phyloP scores from a whole-genome alignment of 2,797 vertebrate genomes.

The Crenichthys baileyi region DNA sequence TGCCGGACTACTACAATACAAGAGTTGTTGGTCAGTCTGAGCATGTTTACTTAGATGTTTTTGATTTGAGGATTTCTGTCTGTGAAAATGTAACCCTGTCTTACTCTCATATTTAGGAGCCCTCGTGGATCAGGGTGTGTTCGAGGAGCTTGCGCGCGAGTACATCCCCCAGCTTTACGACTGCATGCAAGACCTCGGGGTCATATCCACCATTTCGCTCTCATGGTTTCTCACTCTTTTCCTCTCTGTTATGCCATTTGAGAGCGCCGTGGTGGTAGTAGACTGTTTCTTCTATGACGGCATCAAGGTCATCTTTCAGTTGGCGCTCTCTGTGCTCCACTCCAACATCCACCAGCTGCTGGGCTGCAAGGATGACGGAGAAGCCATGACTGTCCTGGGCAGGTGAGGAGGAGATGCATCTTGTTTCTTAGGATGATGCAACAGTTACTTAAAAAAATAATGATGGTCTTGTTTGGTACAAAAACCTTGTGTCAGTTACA shows the following conservation, averaged over 20 bases:
- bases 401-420: slow-evolving; percentile 78
- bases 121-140: slow-evolving; percentile 96
- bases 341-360: slow-evolving; percentile 95
- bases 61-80: slow-evolving; percentile 2
- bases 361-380: slow-evolving; percentile 95
- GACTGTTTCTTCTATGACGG: slow-evolving; percentile 99
- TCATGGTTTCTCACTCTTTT: slow-evolving; percentile 99
- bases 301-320: slow-evolving; percentile 98
- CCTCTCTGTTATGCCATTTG: slow-evolving; percentile 98
- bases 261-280: slow-evolving; percentile 96
- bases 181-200: slow-evolving; percentile 97
- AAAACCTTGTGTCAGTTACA: too few species aligned
- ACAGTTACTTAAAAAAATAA: too few species aligned
- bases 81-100: neutral
- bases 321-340: slow-evolving; percentile 94
- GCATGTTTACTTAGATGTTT: neutral
- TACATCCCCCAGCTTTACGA: slow-evolving; percentile 96
- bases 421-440: neutral
- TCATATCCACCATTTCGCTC: slow-evolving; percentile 97
- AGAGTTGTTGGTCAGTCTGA: slow-evolving; percentile 91
- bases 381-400: slow-evolving; percentile 99
- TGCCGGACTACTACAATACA: slow-evolving; percentile 98
- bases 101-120: slow-evolving; percentile 81
- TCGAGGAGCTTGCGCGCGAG: slow-evolving; percentile 94
- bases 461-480: too few species aligned